Base-by-base conservation (phyloP, 2,888 invertebrate species). In the Hypomecis atomaria region DNA sequence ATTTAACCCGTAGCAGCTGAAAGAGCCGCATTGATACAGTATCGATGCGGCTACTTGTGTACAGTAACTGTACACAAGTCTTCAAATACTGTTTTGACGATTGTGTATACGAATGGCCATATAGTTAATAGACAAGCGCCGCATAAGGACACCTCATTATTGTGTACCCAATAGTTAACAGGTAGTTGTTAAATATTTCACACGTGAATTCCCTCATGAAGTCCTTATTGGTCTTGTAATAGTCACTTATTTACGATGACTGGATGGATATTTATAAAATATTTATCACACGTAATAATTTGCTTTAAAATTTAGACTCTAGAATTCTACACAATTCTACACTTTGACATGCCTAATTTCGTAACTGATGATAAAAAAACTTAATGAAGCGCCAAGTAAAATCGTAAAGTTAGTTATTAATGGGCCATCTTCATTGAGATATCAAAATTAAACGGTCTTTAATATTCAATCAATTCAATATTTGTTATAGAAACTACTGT, bases 111-210 rank as follows among this genome's bases (percentile, higher is more conserved):
- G 9, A 40, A 13, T 13, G 6, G 38, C 38, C 9, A 23, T 38
- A 6, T 52, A 52, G 23, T 52, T 13, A 40, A 8, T 23, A 23
- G 23, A 23, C 23, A 9, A n/a, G 33, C 52, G 52, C 33, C 40
- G 6, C 6, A 9, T 52, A 52, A 23, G 40, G 23, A 52, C 52
- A 40, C 40, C 37, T 11, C 37, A 38, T 40, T 52, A 52, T 52
- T 52, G 40, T 40, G 52, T 42, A 33, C 10, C 40, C 40, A 40
- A 37, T 50, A 50, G 33, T 60, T 60, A 60, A 36, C 54, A 48
- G n/a, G 9, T 42, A 48, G 42, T 47, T 48, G 60, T 23, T 40
- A 52, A 42, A 52, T 42, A 52, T 33, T 23, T 52, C n/a, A 5
- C 50, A 50, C 52, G 52, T 42, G 13, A 52, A 42, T 40, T 37